Conservation (phyloP, 2,797 vertebrate genomes). For the Pachyuromys duprasi region DNA sequence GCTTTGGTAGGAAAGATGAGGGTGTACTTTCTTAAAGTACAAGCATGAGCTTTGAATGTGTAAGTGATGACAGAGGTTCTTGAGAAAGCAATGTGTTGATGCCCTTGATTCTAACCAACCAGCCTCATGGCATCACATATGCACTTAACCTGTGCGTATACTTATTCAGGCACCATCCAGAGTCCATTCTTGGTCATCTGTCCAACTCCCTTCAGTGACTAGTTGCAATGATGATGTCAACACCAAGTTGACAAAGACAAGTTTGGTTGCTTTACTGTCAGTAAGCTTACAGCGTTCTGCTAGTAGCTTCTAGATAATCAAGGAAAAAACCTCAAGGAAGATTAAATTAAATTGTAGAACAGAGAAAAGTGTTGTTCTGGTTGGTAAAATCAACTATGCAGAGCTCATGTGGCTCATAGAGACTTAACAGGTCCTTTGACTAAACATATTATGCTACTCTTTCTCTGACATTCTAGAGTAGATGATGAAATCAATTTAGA, state of each 20-base stretch:
- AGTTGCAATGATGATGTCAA: not conserved
- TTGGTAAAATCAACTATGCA: no score
- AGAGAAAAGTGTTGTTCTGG: not conserved
- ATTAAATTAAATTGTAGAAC: not conserved
- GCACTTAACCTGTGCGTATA: not conserved
- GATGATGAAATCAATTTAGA: not conserved
- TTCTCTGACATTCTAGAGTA: not conserved
- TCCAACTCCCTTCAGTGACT: not conserved
- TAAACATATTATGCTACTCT: not conserved
- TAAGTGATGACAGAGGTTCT: not conserved
- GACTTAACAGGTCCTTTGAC: not conserved
- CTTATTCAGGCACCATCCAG: not conserved
- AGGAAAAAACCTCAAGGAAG: not conserved
- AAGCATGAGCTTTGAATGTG: not conserved
- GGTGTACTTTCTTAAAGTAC: not conserved
- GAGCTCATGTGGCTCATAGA: no score
- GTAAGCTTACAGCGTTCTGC: not conserved
- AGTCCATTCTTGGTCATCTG: not conserved
- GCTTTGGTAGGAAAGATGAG: not conserved
- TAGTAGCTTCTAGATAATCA: not conserved
- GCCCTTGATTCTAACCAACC: not conserved
- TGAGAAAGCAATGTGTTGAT: not conserved
- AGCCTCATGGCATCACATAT: not conserved
- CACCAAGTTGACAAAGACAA: not conserved
- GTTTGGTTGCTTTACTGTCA: not conserved